Conservation (phyloP, 2,888 invertebrate species). For the Phoenoteleia sp. region DNA sequence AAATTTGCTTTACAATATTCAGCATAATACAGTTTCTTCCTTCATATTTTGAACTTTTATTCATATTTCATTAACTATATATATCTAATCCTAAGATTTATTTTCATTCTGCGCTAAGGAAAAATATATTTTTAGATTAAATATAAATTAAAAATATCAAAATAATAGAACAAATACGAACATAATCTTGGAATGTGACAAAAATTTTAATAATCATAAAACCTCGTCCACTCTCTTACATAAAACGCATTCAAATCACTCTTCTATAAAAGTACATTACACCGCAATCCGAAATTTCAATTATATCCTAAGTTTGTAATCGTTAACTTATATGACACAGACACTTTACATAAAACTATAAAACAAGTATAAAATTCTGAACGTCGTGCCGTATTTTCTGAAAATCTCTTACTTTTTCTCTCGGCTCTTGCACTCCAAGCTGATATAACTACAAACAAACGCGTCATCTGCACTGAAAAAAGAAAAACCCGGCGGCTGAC, state of each 20-base stretch:
- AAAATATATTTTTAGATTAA: too few species aligned
- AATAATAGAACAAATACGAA: too few species aligned
- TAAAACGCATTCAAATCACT: slow-evolving; percentile 17
- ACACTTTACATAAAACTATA: slow-evolving; percentile 48
- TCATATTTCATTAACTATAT: too few species aligned
- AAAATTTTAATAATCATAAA: too few species aligned
- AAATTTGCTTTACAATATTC: too few species aligned
- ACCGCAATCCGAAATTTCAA: slow-evolving; percentile 34
- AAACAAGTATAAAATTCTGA: slow-evolving; percentile 45
- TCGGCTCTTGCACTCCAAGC: not conserved
- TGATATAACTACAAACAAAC: slow-evolving; percentile 44
- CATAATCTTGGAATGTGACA: too few species aligned
- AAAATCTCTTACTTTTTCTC: slow-evolving; percentile 16
- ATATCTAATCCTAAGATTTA: too few species aligned
- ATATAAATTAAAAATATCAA: too few species aligned
- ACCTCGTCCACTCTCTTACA: not conserved
- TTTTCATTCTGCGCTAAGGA: too few species aligned
- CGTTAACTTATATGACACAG: slow-evolving; percentile 50
- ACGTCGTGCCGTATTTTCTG: not conserved
- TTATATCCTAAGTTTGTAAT: slow-evolving; percentile 42
- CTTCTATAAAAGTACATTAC: slow-evolving; percentile 18
- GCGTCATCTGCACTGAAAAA: slow-evolving; percentile 25
- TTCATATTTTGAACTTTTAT: too few species aligned
- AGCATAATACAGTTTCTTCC: too few species aligned
- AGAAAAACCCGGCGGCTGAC: slow-evolving; percentile 4